These are phyloP conservation scores for Catonia carolina DNA, from an alignment of 2,888 invertebrate genomes.

Conservation along the genomic window DNA sequence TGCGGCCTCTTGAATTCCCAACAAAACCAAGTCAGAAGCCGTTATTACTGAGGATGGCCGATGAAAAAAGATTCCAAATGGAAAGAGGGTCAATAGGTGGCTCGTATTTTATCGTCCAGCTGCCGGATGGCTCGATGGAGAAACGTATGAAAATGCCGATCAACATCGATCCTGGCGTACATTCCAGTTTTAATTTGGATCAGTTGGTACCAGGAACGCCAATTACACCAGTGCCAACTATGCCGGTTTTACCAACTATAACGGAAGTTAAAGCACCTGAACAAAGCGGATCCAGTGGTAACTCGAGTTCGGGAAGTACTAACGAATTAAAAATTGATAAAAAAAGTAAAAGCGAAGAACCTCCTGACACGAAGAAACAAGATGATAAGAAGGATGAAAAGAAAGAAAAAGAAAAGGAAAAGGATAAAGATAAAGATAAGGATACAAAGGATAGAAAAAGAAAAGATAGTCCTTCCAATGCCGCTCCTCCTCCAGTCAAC, in stretches of 20 bases:
- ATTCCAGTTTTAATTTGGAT: slow-evolving; percentile 84
- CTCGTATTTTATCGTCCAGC: slow-evolving; percentile 78
- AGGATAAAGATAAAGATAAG: slow-evolving; percentile 32
- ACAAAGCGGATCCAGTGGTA: slow-evolving; percentile 47
- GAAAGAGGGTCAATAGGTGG: slow-evolving; percentile 84
- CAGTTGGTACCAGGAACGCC: slow-evolving; percentile 63
- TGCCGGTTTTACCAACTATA: slow-evolving; percentile 82
- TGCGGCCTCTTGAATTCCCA: slow-evolving; percentile 72
- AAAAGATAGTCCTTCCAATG: slow-evolving; percentile 21
- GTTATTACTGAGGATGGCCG: slow-evolving; percentile 83
- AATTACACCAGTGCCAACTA: slow-evolving; percentile 72
- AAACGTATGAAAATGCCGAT: slow-evolving; percentile 82
- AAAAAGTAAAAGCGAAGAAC: slow-evolving; percentile 38
- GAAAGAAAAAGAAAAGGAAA: slow-evolving; percentile 37
- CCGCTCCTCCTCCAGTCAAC: slow-evolving; percentile 14
- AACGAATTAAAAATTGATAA: slow-evolving; percentile 32
- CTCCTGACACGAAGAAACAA: slow-evolving; percentile 31
- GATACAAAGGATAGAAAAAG: slow-evolving; percentile 18
- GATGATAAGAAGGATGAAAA: slow-evolving; percentile 40
- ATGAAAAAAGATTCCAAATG: slow-evolving; percentile 85
- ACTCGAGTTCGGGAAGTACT: slow-evolving; percentile 45
- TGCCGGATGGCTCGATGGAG: slow-evolving; percentile 88
- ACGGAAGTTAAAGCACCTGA: slow-evolving; percentile 65
- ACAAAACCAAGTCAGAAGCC: slow-evolving; percentile 62
- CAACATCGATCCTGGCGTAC: slow-evolving; percentile 89